Evolutionary conservation across 2,113 vertebrate species (phyloP).

Genomic region (Phyllopteryx taeniolatus): DNA sequence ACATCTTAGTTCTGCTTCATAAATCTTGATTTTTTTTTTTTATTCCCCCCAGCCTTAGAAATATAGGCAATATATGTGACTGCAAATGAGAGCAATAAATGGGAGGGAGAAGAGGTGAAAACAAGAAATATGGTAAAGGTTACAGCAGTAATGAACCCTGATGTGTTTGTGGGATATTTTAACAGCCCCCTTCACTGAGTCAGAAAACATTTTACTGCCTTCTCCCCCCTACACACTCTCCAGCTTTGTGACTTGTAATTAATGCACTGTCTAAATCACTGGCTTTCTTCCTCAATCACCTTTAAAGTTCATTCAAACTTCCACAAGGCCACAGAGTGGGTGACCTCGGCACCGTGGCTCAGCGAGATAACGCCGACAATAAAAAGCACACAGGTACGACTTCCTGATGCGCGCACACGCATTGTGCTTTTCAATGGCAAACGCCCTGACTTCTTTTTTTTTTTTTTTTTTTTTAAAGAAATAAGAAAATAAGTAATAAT

Average conservation of each 20-base stretch:
- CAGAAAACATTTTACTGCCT: constrained; percentile 51
- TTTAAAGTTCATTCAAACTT: constrained; percentile 49
- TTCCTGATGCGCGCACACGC: not conserved
- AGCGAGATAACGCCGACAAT: constrained; percentile 24
- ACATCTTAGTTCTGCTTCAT: constrained; percentile 24
- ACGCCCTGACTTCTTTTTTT: not conserved
- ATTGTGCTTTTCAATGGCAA: constrained; percentile 3
- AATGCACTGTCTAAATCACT: constrained; percentile 54
- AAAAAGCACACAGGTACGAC: constrained; percentile 32
- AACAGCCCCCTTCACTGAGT: constrained; percentile 50
- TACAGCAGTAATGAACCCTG: constrained; percentile 56
- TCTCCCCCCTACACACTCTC: constrained; percentile 40
- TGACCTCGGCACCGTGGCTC: constrained; percentile 25
- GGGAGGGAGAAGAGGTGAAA: constrained; percentile 4
- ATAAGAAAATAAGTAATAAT: not conserved
- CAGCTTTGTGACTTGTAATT: constrained; percentile 56
- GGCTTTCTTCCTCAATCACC: constrained; percentile 55
- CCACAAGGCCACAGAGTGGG: constrained; percentile 38
- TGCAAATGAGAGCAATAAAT: constrained; percentile 47
- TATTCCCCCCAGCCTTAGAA: constrained; percentile 13
- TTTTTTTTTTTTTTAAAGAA: not conserved
- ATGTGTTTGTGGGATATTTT: constrained; percentile 61
- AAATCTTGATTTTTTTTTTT: constrained; percentile 25
- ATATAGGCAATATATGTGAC: constrained; percentile 32
- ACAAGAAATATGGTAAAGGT: constrained; percentile 41